Evolutionary conservation across 1,140 invertebrate species (phyloP).

Genomic region (Neotoxoptera formosana): DNA sequence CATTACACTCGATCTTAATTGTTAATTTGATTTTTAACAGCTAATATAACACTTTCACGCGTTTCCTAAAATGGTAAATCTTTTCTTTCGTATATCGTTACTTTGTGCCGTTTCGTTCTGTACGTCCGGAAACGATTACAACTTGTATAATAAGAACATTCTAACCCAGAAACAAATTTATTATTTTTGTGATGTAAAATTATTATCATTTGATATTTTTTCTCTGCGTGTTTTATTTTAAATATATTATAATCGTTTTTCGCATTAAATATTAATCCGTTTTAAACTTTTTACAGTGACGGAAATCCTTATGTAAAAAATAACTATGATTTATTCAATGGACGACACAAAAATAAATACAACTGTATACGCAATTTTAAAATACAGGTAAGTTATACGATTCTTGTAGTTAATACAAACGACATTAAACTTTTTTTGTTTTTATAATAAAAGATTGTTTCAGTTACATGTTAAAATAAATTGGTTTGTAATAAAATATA

Average conservation of each 20-base stretch:
- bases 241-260: neutral
- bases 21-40: conserved; percentile 23
- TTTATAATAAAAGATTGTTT: too few relatives aligned
- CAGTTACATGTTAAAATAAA: too few relatives aligned
- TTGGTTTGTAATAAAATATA: too few relatives aligned
- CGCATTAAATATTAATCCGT: neutral
- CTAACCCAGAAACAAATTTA: neutral
- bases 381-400: too few relatives aligned
- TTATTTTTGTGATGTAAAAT: neutral
- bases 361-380: too few relatives aligned
- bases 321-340: neutral
- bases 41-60: neutral
- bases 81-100: neutral
- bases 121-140: neutral
- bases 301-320: neutral
- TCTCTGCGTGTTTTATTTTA: neutral
- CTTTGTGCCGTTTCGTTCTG: neutral
- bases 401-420: neutral
- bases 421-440: neutral
- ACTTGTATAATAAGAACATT: too few relatives aligned
- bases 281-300: neutral
- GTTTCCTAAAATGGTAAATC: neutral
- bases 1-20: neutral
- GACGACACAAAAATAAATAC: neutral
- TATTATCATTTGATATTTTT: neutral